Percentiles rank a stretch among this genome's conserved stretches.
Evolutionary conservation across 2,113 vertebrate genomes (phyloP).

Genomic region (Castor canadensis): DNA sequence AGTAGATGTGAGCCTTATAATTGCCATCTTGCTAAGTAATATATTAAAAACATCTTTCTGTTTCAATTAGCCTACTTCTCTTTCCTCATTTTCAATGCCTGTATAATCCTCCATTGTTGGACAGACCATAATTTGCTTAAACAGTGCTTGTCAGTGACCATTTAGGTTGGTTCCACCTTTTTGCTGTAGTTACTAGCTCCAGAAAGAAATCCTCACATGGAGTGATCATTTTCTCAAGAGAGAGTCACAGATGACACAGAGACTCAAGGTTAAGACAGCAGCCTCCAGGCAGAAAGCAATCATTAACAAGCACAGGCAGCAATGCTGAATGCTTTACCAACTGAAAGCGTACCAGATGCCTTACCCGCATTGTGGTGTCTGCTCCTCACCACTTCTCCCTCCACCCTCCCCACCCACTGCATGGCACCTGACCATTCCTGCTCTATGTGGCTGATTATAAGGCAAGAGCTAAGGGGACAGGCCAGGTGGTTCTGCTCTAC

Average conservation of each 20-base stretch:
- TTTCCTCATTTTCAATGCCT: not conserved
- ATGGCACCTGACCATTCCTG: not conserved
- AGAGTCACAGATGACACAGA: not conserved
- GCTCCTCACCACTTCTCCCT: not conserved
- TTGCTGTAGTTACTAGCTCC: not conserved
- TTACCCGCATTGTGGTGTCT: too few species aligned
- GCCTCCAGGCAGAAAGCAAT: not conserved
- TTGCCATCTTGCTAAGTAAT: not conserved
- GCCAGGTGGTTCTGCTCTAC: not conserved
- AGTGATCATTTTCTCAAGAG: not conserved
- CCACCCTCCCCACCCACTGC: accelerated
- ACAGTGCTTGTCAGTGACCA: not conserved
- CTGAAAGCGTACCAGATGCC: too few species aligned
- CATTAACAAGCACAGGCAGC: too few species aligned
- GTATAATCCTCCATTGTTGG: not conserved
- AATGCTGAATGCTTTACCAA: not conserved
- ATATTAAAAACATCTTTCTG: not conserved
- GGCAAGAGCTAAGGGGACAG: too few species aligned
- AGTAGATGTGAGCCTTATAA: not conserved
- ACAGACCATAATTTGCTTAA: not conserved
- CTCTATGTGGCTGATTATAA: not conserved
- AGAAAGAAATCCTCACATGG: not conserved
- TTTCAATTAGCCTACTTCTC: not conserved
- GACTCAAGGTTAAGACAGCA: not conserved
- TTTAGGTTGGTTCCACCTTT: not conserved